Percentiles rank a stretch among this genome's conserved stretches.
These are phyloP conservation scores for Arvicanthis niloticus DNA, from an alignment of 2,113 vertebrate species.

Conservation along the genomic window DNA sequence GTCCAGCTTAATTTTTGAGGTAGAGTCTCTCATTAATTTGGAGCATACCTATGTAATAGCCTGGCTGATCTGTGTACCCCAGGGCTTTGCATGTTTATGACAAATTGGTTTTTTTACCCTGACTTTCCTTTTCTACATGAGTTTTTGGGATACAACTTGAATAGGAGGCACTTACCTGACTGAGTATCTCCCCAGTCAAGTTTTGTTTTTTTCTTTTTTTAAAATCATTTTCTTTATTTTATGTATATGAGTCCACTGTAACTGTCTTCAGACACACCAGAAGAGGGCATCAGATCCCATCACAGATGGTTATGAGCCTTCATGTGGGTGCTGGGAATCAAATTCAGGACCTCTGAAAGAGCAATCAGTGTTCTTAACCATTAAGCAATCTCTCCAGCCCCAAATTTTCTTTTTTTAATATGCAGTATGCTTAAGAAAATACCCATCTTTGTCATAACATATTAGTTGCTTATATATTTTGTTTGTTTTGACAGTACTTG, in stretches of 20 bases:
- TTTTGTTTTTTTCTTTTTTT: background rate
- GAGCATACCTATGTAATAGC: too few relatives aligned
- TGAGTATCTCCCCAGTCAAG: too few relatives aligned
- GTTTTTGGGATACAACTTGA: background rate
- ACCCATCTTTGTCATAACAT: conserved; percentile 1
- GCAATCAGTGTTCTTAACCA: too few relatives aligned
- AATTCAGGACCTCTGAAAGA: too few relatives aligned
- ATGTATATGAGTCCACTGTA: too few relatives aligned
- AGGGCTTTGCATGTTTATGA: background rate
- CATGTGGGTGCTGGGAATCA: too few relatives aligned
- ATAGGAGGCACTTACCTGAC: fast-evolving
- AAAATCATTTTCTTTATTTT: too few relatives aligned
- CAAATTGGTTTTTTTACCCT: too few relatives aligned
- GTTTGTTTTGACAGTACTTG: conserved; percentile 53
- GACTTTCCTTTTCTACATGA: background rate
- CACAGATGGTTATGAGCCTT: too few relatives aligned
- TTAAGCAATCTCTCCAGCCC: too few relatives aligned
- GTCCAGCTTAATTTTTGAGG: background rate
- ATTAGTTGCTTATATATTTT: background rate
- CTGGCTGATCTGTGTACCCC: background rate
- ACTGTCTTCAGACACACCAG: too few relatives aligned
- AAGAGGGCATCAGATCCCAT: too few relatives aligned
- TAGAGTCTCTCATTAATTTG: background rate
- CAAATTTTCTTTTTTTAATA: background rate
- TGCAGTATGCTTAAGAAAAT: conserved; percentile 22